These are phyloP conservation scores for Panopea generosa DNA, from an alignment of 2,888 invertebrate genomes.

Conservation along the genomic window DNA sequence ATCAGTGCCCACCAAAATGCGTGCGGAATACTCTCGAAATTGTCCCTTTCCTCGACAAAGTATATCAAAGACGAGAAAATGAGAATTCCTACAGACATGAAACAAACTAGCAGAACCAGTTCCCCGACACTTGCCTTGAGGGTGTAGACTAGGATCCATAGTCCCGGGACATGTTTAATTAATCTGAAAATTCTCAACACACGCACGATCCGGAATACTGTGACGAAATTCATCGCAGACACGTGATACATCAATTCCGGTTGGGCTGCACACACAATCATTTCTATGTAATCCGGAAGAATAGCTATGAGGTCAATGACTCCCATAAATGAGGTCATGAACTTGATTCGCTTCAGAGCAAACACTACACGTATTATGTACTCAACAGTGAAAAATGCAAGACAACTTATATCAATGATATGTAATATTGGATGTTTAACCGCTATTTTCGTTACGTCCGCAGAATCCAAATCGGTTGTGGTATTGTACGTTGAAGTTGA, in stretches of 20 bases:
- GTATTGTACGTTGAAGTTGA: not conserved
- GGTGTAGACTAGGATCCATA: slow-evolving; percentile 81
- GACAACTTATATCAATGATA: slow-evolving; percentile 58
- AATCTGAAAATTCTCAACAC: slow-evolving; percentile 78
- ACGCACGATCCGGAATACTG: slow-evolving; percentile 71
- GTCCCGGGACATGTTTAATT: slow-evolving; percentile 77
- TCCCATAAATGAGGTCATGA: slow-evolving; percentile 56
- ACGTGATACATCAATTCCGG: slow-evolving; percentile 48
- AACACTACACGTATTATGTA: slow-evolving; percentile 53
- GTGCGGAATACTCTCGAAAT: slow-evolving; percentile 77
- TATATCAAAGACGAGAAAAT: slow-evolving; percentile 81
- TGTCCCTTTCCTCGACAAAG: slow-evolving; percentile 74
- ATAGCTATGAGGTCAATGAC: slow-evolving; percentile 66
- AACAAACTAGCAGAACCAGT: slow-evolving; percentile 76
- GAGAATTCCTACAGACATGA: slow-evolving; percentile 80
- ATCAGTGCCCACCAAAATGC: slow-evolving; percentile 82
- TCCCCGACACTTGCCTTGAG: slow-evolving; percentile 79
- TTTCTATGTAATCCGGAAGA: slow-evolving; percentile 76
- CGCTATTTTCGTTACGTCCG: not conserved
- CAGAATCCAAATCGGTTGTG: too few relatives aligned
- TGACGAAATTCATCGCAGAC: slow-evolving; percentile 62
- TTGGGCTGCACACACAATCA: slow-evolving; percentile 60
- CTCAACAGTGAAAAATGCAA: slow-evolving; percentile 65
- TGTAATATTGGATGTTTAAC: slow-evolving; percentile 52
- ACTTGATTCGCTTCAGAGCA: slow-evolving; percentile 44